A percentile compares a stretch with the other conserved stretches of the same genome.
These are phyloP conservation scores for Psephotus haematonotus DNA, from an alignment of 2,113 vertebrate genomes.

Conservation along the genomic window DNA sequence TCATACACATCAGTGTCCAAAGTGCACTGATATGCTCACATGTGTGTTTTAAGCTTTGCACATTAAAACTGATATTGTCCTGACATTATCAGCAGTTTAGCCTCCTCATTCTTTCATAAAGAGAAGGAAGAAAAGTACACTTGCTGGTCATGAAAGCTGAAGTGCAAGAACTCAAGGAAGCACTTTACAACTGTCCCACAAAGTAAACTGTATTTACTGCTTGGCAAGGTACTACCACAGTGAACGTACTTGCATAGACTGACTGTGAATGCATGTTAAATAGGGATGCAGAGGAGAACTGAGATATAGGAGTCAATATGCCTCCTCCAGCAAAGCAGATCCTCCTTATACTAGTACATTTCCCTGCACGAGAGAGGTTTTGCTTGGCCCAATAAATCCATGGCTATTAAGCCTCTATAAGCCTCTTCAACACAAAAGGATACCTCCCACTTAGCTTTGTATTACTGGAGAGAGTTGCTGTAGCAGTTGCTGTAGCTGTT, in stretches of 20 bases:
- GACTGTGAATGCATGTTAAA: not conserved
- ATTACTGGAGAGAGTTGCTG: not conserved
- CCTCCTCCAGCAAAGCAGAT: not conserved
- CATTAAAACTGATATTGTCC: not conserved
- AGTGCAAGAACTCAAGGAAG: not conserved
- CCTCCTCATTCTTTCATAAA: not conserved
- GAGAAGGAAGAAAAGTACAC: not conserved
- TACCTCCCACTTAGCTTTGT: not conserved
- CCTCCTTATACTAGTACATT: not conserved
- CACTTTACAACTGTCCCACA: not conserved
- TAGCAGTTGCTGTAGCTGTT: not conserved
- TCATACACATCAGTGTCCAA: no score
- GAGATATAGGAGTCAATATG: not conserved
- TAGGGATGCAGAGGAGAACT: not conserved
- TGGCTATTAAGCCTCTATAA: not conserved
- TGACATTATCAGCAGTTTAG: not conserved
- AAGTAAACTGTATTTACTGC: not conserved
- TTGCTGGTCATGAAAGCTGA: not conserved
- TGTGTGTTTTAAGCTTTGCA: not conserved
- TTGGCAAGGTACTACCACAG: not conserved
- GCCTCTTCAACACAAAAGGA: not conserved
- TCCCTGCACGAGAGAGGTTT: not conserved
- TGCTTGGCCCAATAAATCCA: not conserved
- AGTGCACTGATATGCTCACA: accelerated
- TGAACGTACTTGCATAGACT: not conserved